Percentiles rank a stretch among this genome's conserved stretches.
phyloP scores from a whole-genome alignment of 2,797 vertebrate genomes.

The Nannoperca obscura region DNA sequence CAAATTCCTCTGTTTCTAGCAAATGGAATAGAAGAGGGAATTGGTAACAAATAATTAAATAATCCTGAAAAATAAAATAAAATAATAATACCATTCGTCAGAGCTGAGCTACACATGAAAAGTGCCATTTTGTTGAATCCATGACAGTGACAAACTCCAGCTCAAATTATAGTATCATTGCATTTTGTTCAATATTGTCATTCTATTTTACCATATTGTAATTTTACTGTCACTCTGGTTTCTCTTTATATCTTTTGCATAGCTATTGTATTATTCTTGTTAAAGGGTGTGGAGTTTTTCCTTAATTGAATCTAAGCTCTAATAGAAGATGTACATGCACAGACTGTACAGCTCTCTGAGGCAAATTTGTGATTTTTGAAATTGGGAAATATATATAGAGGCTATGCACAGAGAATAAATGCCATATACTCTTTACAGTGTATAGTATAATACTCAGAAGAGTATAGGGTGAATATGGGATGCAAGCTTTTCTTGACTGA shows the following conservation, averaged over 20 bases:
- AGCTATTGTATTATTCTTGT: neutral
- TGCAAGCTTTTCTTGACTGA: neutral
- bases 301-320: neutral
- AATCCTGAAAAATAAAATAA: neutral
- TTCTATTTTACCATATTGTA: slow-evolving; percentile 7
- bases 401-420: too few relatives aligned
- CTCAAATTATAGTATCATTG: slow-evolving; percentile 19
- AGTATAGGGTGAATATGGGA: neutral
- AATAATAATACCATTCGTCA: neutral
- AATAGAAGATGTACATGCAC: neutral
- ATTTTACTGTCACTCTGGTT: slow-evolving; percentile 22
- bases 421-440: neutral
- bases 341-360: neutral
- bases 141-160: neutral
- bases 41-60: neutral
- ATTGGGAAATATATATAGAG: too few relatives aligned
- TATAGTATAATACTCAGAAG: neutral
- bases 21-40: neutral
- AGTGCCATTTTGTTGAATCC: neutral
- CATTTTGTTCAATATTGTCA: slow-evolving; percentile 17
- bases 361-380: neutral
- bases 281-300: neutral
- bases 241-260: neutral
- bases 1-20: neutral
- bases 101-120: neutral